Evolutionary conservation across 2,113 vertebrate species (phyloP), one percentile per base, ranked within the genome.

Genomic region (Typhlomys cinereus): DNA sequence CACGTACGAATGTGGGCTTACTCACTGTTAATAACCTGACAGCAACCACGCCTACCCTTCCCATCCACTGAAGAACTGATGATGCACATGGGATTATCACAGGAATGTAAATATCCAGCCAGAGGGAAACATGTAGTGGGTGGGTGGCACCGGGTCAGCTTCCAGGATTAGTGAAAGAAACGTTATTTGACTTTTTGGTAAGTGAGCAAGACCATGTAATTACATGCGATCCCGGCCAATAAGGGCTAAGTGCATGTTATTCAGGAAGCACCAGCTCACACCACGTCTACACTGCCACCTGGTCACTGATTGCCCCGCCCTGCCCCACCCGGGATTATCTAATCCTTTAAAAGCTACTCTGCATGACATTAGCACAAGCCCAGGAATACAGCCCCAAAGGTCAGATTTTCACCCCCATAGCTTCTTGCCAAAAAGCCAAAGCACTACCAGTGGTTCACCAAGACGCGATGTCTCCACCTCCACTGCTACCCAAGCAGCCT

Each of bases 401-500:
- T 83, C 64, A 29, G 15, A 67, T 50, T 34, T 73, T 83, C 82
- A 80, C 9, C 79, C 4, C 39, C 23, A 25, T 8, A 1, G 25
- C n/a, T 67, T 88, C 48, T 54, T 39, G 89, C 12, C 57, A 62
- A 82, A 71, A 21, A 61, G 27, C 27, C 70, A 92, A 90, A 89
- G 59, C 59, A 81, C 41, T 13, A 9, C 0, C 9, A 78, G 14
- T 15, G 48, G 70, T 85, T 78, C 31, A 59, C 21, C 64, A 4
- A 20, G 17, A 62, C 82, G 34, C n/a, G 44, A 91, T 17, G n/a
- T 64, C 34, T 70, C 84, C 27, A 39, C 7, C 44, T 41, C 64
- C 67, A 79, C 27, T 75, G 75, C n/a, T 36, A 84, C 78, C 41
- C 23, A 86, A 94, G 91, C 6, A 95, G 85, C 41, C 95, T 81